Percentiles rank a stretch among this genome's conserved stretches.
Evolutionary conservation across 2,797 vertebrate species (phyloP).

Genomic region (Urophycis tenuis): DNA sequence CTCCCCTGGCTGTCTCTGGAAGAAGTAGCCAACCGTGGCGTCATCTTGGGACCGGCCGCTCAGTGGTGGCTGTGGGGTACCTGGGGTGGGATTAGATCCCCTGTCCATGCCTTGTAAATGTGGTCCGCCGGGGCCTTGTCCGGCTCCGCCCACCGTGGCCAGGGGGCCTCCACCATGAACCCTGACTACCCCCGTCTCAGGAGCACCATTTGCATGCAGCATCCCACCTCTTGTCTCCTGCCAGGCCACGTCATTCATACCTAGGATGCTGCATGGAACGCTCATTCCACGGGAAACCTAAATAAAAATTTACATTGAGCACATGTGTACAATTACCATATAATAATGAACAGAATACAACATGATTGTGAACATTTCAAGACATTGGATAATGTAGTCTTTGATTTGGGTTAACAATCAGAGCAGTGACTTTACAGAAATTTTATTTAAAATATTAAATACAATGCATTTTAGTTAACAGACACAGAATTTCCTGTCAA

Average conservation of each 20-base stretch:
- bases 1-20: constrained; percentile 72
- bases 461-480: not conserved
- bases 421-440: not conserved
- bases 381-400: not conserved
- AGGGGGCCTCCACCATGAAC: constrained; percentile 60
- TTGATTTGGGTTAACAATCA: not conserved
- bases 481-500: not conserved
- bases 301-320: constrained; percentile 3
- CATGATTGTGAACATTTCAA: not conserved
- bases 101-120: constrained; percentile 66
- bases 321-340: not conserved
- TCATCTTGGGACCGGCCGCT: constrained; percentile 70
- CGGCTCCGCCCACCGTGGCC: constrained; percentile 53
- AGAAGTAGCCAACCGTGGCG: constrained; percentile 71
- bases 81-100: constrained; percentile 54
- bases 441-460: not conserved
- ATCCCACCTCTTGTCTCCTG: constrained; percentile 75
- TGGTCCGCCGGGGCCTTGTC: constrained; percentile 54
- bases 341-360: not conserved
- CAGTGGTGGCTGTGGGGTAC: constrained; percentile 61
- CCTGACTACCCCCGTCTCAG: constrained; percentile 62
- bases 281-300: constrained; percentile 75
- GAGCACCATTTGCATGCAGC: constrained; percentile 70
- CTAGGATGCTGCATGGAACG: constrained; percentile 75
- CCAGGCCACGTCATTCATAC: constrained; percentile 80